Base-by-base conservation (phyloP, 2,113 vertebrate genomes). In the Pao palembangensis region DNA sequence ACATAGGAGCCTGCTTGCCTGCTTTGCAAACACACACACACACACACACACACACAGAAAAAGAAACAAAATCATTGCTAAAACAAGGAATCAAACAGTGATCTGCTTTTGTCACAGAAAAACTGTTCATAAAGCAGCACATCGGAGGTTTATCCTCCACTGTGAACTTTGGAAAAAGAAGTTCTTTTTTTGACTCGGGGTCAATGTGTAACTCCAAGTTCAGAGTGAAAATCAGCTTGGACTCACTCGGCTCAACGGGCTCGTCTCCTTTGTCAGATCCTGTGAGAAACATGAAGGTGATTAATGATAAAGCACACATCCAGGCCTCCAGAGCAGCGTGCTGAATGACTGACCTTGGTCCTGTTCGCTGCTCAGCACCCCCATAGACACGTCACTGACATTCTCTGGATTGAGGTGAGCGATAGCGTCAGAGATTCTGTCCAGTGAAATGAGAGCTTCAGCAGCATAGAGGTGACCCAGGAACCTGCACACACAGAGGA, bases 361-460 rank as follows among this genome's bases (percentile, higher is more conserved):
- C 70, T 95, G 96, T 47, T 99, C 97, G 17, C 92, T 97, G 73
- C 91, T 92, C 58, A 93, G 91, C 55, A 96, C 89, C 41, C 94
- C 97, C 16, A 99, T 87, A 41, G 94, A 98, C 66, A 99, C 97
- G 43, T 99, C 97, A 6, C 91, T 97, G 81, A 99, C 92, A 0
- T 99, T 98, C 81, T 99, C 97, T 0, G 97, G 96, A 85, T 97
- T 99, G 81, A 99, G 91, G 85, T 99, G 96, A 70, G 93, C 87
- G 65, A 99, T 99, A 18, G 97, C 97, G 56, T 99, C 97, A 17
- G 97, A 98, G 87, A 99, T 99, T 84, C 95, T 91, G 91, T 99
- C 97, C 79, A 99, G 80, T 76, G 97, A 98, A 86, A 99, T 99
- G 76, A 99, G 96, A 49, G 97, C 94, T 89, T 98, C 97, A 67